Conservation (phyloP, 2,113 vertebrate species). For the Nycticorax nycticorax region DNA sequence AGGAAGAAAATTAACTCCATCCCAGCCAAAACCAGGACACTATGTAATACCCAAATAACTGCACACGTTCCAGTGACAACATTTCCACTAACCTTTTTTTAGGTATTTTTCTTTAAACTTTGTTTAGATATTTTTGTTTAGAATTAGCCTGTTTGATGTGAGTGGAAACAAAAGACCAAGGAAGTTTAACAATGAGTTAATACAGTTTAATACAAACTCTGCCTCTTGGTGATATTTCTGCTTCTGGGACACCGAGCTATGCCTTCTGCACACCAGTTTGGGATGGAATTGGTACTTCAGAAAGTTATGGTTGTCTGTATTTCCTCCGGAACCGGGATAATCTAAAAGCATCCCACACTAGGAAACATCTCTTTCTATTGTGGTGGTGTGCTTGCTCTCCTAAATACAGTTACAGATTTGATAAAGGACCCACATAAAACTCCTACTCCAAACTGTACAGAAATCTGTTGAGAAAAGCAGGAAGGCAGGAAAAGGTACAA, state of each 20-base stretch:
- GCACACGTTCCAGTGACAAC: not conserved
- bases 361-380: accelerated
- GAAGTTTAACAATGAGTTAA: not conserved
- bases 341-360: not conserved
- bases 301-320: not conserved
- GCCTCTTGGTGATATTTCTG: not conserved
- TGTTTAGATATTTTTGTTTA: not conserved
- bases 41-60: not conserved
- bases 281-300: not conserved
- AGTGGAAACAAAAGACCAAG: not conserved
- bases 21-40: too few relatives aligned
- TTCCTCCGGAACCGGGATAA: not conserved
- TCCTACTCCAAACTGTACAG: accelerated
- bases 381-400: not conserved
- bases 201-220: not conserved
- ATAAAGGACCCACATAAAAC: not conserved
- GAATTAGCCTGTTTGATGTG: not conserved
- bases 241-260: accelerated
- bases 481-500: not conserved
- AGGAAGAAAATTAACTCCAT: too few relatives aligned
- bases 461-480: not conserved
- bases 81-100: not conserved
- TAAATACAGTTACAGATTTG: not conserved
- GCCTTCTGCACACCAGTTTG: not conserved
- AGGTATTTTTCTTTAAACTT: not conserved